Evolutionary conservation across 2,113 vertebrate genomes (phyloP).

Genomic region (Dinomys branickii): DNA sequence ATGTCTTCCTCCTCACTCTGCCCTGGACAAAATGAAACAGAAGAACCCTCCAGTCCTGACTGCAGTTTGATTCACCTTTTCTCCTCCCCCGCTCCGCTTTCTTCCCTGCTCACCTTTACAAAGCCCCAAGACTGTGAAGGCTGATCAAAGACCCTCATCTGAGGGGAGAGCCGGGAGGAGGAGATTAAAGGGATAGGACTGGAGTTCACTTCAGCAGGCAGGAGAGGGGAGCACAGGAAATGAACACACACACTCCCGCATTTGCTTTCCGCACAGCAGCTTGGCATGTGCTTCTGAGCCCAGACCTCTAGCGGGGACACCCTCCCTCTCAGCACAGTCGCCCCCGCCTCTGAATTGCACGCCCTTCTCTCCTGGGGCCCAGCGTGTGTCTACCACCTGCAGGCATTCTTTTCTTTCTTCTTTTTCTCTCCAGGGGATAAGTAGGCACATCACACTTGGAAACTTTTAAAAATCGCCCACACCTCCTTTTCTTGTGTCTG

Average conservation of each 20-base stretch:
- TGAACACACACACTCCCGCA: too few species aligned
- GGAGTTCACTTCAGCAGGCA: neutral
- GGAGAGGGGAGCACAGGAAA: neutral
- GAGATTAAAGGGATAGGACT: too few species aligned
- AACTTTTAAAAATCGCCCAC: neutral
- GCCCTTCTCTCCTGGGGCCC: neutral
- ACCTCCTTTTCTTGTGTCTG: neutral
- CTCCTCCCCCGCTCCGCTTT: neutral
- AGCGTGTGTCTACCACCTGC: neutral
- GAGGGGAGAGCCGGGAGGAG: neutral
- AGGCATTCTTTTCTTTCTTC: neutral
- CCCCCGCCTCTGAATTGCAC: neutral
- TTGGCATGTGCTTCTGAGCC: neutral
- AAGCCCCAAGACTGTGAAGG: neutral
- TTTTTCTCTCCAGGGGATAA: neutral
- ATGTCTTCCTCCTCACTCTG: neutral
- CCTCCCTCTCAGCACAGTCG: neutral
- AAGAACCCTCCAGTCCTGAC: neutral
- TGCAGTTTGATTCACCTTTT: neutral
- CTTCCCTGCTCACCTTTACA: neutral
- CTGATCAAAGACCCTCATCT: neutral
- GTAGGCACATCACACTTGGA: neutral
- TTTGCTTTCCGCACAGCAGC: neutral
- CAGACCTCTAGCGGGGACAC: neutral
- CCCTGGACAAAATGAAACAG: neutral